Evolutionary conservation across 2,888 invertebrate genomes (phyloP).

Genomic region (Machimus atricapillus): DNA sequence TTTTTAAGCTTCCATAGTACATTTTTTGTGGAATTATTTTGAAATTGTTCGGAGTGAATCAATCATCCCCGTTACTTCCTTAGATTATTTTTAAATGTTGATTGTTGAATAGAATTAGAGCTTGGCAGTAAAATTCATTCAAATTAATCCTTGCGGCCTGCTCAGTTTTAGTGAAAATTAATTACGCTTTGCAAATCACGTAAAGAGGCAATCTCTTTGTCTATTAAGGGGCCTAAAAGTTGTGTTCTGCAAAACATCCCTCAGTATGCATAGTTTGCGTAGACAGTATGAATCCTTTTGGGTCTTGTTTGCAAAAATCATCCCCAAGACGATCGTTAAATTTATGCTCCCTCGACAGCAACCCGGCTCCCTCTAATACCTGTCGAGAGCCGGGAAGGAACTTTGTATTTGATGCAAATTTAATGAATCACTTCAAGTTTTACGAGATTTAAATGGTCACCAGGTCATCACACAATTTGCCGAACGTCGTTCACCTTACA

Average conservation of each 20-base stretch:
- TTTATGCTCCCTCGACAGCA: not conserved
- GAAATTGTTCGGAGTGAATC: too few species aligned
- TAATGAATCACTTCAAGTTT: conserved; percentile 26
- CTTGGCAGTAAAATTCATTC: not conserved
- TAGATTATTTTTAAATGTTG: too few species aligned
- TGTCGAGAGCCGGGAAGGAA: not conserved
- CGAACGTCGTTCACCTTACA: not conserved
- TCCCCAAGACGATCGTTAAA: not conserved
- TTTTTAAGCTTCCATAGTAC: too few species aligned
- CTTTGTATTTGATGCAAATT: conserved; percentile 30
- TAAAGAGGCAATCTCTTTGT: not conserved
- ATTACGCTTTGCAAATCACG: not conserved
- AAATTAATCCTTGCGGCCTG: not conserved
- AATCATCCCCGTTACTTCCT: too few species aligned
- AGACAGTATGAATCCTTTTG: not conserved
- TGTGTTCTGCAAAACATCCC: not conserved
- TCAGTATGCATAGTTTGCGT: not conserved
- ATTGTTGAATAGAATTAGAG: not conserved
- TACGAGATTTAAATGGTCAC: conserved; percentile 26
- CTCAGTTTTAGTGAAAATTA: not conserved
- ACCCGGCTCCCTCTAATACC: not conserved
- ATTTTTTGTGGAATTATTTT: too few species aligned
- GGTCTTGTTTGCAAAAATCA: not conserved
- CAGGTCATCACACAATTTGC: conserved; percentile 14
- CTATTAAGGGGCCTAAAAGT: not conserved